Percentiles rank a stretch among this genome's conserved stretches.
Conservation (phyloP, 2,113 vertebrate species). For the Larimichthys polyactis region DNA sequence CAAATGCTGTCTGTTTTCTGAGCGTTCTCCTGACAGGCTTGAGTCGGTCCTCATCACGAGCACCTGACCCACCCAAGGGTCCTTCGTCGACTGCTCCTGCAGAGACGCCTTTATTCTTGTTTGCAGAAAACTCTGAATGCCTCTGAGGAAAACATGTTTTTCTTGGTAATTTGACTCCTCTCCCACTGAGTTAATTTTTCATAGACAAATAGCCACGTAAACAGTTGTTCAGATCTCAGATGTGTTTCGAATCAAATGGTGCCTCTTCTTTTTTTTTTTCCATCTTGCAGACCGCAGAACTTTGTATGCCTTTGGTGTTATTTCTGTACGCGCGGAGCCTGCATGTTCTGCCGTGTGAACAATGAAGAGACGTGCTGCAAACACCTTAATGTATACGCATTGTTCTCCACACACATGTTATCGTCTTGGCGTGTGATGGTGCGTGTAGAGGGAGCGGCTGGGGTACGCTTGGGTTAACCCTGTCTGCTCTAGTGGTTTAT, state of each 20-base stretch:
- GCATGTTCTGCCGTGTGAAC: slow-evolving; percentile 12
- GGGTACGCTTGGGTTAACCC: slow-evolving; percentile 53
- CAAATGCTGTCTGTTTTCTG: slow-evolving; percentile 51
- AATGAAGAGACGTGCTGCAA: slow-evolving; percentile 35
- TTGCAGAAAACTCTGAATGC: slow-evolving; percentile 44
- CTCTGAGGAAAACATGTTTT: slow-evolving; percentile 56
- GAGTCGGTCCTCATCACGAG: slow-evolving; percentile 35
- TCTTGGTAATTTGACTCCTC: slow-evolving; percentile 53
- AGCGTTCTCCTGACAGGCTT: slow-evolving; percentile 49
- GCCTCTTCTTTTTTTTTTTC: not conserved
- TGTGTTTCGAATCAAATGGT: slow-evolving; percentile 59
- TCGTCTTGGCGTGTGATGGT: slow-evolving; percentile 39
- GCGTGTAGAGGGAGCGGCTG: slow-evolving; percentile 35
- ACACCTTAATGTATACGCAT: slow-evolving; percentile 52
- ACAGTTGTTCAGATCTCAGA: slow-evolving; percentile 56
- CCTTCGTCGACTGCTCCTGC: slow-evolving; percentile 33
- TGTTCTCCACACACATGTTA: slow-evolving; percentile 51
- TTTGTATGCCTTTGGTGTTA: slow-evolving; percentile 63
- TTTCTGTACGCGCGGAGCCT: slow-evolving; percentile 42
- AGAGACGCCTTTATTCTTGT: slow-evolving; percentile 38
- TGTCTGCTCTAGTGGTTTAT: slow-evolving; percentile 60
- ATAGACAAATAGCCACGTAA: slow-evolving; percentile 50
- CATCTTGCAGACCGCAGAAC: slow-evolving; percentile 48
- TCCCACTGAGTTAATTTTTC: slow-evolving; percentile 35
- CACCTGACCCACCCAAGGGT: slow-evolving; percentile 57